A percentile compares a stretch with the other conserved stretches of the same genome.
phyloP scores from a whole-genome alignment of 2,888 invertebrate species.

The Tachystola acroxantha region DNA sequence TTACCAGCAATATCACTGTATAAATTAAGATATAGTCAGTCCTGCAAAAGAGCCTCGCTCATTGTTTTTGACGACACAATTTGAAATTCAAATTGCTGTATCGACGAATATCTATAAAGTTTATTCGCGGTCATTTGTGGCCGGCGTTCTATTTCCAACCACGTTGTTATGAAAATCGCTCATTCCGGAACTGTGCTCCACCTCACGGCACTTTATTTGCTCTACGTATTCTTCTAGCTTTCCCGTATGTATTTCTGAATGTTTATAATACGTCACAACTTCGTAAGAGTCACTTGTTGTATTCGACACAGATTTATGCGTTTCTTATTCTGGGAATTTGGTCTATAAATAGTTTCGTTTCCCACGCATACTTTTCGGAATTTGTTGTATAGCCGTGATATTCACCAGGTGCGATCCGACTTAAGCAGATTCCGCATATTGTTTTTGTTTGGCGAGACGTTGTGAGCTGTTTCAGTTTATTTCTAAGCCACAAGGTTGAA shows the following conservation, averaged over 20 bases:
- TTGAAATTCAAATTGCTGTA: conserved; percentile 31
- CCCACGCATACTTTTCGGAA: too few relatives aligned
- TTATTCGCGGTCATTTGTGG: conserved; percentile 17
- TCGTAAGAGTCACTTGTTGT: too few relatives aligned
- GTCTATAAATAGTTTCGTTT: too few relatives aligned
- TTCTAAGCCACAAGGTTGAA: too few relatives aligned
- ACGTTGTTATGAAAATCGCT: conserved; percentile 23
- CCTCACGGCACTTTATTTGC: too few relatives aligned
- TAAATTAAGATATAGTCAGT: conserved; percentile 10
- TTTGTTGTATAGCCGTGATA: background rate
- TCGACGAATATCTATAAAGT: conserved; percentile 29
- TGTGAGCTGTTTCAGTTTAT: background rate
- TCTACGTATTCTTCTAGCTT: too few relatives aligned
- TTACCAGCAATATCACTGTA: conserved; percentile 4
- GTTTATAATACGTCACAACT: too few relatives aligned
- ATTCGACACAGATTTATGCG: too few relatives aligned
- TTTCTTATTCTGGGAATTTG: too few relatives aligned
- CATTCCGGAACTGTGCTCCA: background rate
- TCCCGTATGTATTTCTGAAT: too few relatives aligned
- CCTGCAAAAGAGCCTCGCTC: conserved; percentile 17
- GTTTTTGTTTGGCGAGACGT: background rate
- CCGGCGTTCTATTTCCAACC: conserved; percentile 14
- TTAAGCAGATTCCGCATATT: conserved; percentile 2
- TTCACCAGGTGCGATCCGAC: conserved; percentile 1
- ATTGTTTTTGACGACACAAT: conserved; percentile 27